phyloP scores from a whole-genome alignment of 2,888 invertebrate genomes.

The Drosophila limbata region DNA sequence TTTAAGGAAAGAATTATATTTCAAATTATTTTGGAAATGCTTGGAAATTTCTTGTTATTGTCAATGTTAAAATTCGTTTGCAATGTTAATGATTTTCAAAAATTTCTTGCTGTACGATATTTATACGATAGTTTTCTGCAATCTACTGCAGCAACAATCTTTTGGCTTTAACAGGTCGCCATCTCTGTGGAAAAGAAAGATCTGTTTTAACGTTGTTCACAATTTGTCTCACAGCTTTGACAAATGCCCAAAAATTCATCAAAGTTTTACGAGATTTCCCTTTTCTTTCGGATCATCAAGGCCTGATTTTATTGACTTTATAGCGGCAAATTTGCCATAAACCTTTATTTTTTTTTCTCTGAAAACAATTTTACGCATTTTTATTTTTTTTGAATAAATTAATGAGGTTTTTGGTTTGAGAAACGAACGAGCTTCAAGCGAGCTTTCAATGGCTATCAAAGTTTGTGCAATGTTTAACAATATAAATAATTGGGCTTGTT shows the following conservation, averaged over 20 bases:
- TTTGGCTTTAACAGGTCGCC: too few relatives aligned
- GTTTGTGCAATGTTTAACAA: constrained; percentile 58
- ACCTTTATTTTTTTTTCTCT: constrained; percentile 28
- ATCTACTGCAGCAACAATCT: too few relatives aligned
- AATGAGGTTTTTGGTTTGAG: constrained; percentile 21
- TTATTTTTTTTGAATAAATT: constrained; percentile 44
- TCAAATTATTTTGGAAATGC: too few relatives aligned
- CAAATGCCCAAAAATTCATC: constrained; percentile 54
- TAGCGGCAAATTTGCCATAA: constrained; percentile 55
- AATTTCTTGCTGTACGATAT: background rate
- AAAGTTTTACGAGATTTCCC: constrained; percentile 46
- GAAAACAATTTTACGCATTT: constrained; percentile 50
- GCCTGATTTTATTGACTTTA: constrained; percentile 30
- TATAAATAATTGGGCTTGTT: constrained; percentile 63
- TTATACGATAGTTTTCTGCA: background rate
- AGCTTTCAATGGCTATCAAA: constrained; percentile 36
- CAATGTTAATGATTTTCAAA: background rate
- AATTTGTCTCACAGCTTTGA: constrained; percentile 50
- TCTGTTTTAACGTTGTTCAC: constrained; percentile 19
- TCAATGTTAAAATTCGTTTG: background rate
- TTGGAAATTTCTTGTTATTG: too few relatives aligned
- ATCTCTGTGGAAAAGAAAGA: background rate
- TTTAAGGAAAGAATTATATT: too few relatives aligned
- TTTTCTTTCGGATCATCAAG: constrained; percentile 32
- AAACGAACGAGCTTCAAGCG: constrained; percentile 1